Evolutionary conservation across 1,140 invertebrate genomes (phyloP).

Genomic region (Melipona quadrifasciata): DNA sequence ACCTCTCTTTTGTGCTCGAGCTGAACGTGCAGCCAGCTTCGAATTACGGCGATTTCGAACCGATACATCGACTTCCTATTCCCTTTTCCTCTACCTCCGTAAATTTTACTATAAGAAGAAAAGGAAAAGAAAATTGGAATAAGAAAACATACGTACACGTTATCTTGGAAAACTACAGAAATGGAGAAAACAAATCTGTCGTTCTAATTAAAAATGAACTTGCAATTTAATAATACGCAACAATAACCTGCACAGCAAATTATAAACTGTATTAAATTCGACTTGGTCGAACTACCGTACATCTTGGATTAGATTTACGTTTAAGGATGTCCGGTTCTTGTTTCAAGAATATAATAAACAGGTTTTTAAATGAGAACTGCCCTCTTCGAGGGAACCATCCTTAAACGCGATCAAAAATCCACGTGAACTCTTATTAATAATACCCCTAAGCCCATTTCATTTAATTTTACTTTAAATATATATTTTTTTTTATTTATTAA

Average conservation of each 20-base stretch:
- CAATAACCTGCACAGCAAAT: not conserved
- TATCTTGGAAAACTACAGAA: not conserved
- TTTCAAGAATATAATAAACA: not conserved
- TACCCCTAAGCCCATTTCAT: not conserved
- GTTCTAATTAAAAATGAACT: not conserved
- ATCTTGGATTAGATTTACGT: not conserved
- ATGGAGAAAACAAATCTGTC: not conserved
- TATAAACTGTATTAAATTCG: not conserved
- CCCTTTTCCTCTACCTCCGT: not conserved
- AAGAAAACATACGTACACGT: not conserved
- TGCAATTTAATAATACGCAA: not conserved
- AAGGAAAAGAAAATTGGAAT: not conserved
- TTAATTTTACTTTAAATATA: not conserved
- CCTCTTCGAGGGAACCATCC: not conserved
- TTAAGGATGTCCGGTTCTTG: not conserved
- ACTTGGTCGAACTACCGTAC: not conserved
- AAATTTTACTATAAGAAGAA: not conserved
- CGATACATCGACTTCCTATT: conserved; percentile 4
- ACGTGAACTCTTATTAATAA: not conserved
- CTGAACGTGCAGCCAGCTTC: conserved; percentile 23
- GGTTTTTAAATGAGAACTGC: not conserved
- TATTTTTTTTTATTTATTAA: not conserved
- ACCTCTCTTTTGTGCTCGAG: conserved; percentile 31
- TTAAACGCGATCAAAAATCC: not conserved
- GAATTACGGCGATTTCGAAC: conserved; percentile 25